Percentiles rank a stretch among this genome's conserved stretches.
Evolutionary conservation across 1,140 invertebrate genomes (phyloP).

Genomic region (Teleogryllus occipitalis): DNA sequence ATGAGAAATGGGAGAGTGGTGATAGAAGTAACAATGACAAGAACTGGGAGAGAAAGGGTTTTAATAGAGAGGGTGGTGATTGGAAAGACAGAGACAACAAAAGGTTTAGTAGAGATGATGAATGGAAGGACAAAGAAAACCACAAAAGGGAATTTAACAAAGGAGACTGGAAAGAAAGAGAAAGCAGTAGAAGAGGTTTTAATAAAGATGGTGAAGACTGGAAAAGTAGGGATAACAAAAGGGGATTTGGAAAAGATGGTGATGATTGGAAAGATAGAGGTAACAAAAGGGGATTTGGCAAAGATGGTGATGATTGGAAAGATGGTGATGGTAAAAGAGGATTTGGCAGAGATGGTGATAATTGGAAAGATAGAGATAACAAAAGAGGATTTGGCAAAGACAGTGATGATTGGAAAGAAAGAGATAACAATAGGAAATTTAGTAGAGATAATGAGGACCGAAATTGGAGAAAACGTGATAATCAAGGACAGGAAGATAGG

Average conservation of each 20-base stretch:
- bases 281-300: constrained; percentile 15
- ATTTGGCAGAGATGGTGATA: not conserved
- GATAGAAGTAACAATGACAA: not conserved
- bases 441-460: constrained; percentile 22
- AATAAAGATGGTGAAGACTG: constrained; percentile 7
- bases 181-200: constrained; percentile 7
- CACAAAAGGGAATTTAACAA: not conserved
- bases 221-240: constrained; percentile 14
- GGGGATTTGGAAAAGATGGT: constrained; percentile 1
- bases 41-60: not conserved
- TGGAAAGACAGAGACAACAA: constrained; percentile 7
- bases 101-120: constrained; percentile 15
- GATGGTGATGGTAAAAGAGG: not conserved
- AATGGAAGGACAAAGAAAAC: constrained; percentile 5
- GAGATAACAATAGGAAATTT: constrained; percentile 22
- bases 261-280: constrained; percentile 17
- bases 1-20: not conserved
- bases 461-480: constrained; percentile 25
- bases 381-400: not conserved
- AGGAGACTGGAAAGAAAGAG: constrained; percentile 10
- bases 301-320: not conserved
- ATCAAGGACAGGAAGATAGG: constrained; percentile 19
- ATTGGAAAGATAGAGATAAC: not conserved
- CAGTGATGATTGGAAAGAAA: constrained; percentile 8
- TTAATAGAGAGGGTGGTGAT: constrained; percentile 10